Conservation (phyloP, 1,140 invertebrate species). For the Octopus bimaculoides region DNA sequence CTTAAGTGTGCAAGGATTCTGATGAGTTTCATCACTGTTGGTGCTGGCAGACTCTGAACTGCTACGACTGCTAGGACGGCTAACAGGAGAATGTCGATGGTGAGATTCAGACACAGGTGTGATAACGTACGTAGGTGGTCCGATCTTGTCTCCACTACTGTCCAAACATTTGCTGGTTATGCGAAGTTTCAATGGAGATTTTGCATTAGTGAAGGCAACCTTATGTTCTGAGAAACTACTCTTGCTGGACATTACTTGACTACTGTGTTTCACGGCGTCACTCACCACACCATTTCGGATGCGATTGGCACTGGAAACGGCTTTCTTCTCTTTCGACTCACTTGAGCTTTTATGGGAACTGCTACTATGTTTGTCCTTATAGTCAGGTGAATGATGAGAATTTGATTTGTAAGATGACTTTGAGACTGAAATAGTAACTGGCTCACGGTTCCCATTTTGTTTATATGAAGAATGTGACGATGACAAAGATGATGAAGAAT, state of each 20-base stretch:
- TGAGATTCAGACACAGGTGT: slow-evolving; percentile 3
- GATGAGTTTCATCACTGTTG: background rate
- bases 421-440: background rate
- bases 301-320: background rate
- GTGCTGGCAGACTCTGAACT: slow-evolving; percentile 45
- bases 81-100: slow-evolving; percentile 66
- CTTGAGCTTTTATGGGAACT: background rate
- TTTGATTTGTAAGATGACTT: slow-evolving; percentile 1
- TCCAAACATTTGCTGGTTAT: slow-evolving; percentile 2
- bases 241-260: background rate
- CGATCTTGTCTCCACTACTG: slow-evolving; percentile 4
- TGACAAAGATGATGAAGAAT: background rate
- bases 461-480: background rate
- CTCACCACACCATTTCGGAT: background rate
- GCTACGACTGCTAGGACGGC: slow-evolving; percentile 67
- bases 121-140: background rate
- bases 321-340: background rate
- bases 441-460: background rate
- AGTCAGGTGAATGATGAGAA: background rate
- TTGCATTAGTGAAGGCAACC: background rate
- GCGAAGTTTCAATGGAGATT: background rate
- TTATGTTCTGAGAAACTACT: slow-evolving; percentile 3
- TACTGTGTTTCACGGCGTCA: background rate
- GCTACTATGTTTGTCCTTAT: background rate
- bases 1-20: background rate